A percentile compares a stretch with the other conserved stretches of the same genome.
Conservation (phyloP, 2,888 invertebrate species). For the Drosophila nr. medialis region DNA sequence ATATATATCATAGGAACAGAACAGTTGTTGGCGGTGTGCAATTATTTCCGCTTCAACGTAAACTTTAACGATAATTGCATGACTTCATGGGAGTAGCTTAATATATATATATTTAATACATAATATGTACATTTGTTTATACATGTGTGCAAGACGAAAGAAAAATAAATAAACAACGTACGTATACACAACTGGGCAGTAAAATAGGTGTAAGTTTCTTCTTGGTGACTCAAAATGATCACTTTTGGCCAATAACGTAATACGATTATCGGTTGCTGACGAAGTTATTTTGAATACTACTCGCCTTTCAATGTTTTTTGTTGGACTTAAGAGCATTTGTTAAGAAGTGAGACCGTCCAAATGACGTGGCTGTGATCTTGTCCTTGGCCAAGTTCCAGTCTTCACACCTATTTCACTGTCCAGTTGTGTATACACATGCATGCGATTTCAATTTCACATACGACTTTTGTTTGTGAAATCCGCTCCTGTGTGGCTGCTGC, state of each 20-base stretch:
- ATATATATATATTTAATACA: background rate
- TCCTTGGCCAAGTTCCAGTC: background rate
- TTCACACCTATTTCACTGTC: background rate
- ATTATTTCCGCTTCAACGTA: background rate
- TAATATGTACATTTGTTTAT: background rate
- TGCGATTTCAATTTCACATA: background rate
- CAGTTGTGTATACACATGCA: background rate
- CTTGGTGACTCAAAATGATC: too few relatives aligned
- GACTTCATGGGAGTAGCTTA: background rate
- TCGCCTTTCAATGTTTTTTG: background rate
- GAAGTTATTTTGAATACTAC: background rate
- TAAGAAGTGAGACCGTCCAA: too few relatives aligned
- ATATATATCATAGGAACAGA: background rate
- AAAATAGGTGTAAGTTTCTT: background rate
- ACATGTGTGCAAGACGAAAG: background rate
- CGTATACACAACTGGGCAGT: background rate
- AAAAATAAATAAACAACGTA: background rate
- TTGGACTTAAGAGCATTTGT: too few relatives aligned
- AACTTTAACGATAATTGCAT: background rate
- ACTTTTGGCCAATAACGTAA: background rate
- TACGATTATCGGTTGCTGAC: background rate
- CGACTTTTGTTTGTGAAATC: background rate
- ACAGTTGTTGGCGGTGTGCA: background rate
- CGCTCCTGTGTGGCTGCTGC: conserved; percentile 33
- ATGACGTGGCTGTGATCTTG: too few relatives aligned